A percentile compares a stretch with the other conserved stretches of the same genome.
These are phyloP conservation scores for Halcyon leucocephala DNA, from an alignment of 2,797 vertebrate species.

Conservation along the genomic window DNA sequence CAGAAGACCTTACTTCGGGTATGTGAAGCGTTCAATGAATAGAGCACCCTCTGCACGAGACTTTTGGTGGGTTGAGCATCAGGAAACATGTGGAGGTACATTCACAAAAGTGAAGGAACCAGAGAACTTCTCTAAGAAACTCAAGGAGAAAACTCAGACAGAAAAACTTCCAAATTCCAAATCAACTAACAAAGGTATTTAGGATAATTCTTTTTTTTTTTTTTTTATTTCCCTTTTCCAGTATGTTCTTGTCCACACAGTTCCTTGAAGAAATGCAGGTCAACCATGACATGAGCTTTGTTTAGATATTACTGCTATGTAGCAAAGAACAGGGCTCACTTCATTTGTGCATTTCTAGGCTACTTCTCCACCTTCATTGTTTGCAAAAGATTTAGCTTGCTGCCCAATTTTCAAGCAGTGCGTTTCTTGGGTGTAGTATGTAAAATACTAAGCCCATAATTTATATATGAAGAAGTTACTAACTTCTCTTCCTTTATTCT, in stretches of 20 bases:
- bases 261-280: background rate
- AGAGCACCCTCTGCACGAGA: conserved; percentile 91
- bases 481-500: background rate
- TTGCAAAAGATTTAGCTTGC: background rate
- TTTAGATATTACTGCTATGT: background rate
- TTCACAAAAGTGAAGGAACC: conserved; percentile 94
- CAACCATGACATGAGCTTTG: background rate
- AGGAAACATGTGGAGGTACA: conserved; percentile 87
- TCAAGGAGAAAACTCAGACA: conserved; percentile 62
- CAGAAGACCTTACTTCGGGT: conserved; percentile 89
- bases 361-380: background rate
- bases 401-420: background rate
- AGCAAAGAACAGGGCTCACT: background rate
- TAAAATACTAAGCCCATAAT: background rate
- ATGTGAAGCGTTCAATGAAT: conserved; percentile 93
- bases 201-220: background rate
- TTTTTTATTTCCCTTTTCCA: background rate
- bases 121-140: conserved; percentile 87
- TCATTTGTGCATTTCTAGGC: background rate
- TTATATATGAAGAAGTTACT: background rate
- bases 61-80: conserved; percentile 93
- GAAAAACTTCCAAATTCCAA: background rate
- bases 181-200: conserved; percentile 48
- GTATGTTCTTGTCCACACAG: background rate
- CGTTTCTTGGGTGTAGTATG: background rate